Base-by-base conservation (phyloP, 1,140 invertebrate species). In the Euwallacea similis region DNA sequence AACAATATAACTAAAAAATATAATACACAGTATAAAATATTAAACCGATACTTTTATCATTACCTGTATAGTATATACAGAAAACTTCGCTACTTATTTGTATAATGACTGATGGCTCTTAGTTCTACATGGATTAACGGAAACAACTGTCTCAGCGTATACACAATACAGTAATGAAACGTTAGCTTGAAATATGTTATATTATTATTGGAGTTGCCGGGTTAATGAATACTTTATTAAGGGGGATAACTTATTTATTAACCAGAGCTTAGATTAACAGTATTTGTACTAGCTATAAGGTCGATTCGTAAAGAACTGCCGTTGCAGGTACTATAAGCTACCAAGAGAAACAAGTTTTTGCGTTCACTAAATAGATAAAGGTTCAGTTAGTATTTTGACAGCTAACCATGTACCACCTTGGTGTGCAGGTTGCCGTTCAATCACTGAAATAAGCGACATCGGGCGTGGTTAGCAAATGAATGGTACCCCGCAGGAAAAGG, bases 41-140 rank as follows among this genome's bases (percentile, higher is more conserved):
- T 75, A 75, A 72, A 72, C 74, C 61, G 73, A 77, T 75, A 76
- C 73, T 73, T 73, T 77, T 73, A 71, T 68, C 59, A 69, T 78
- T 73, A 73, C 76, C 78, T 79, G 79, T 79, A 80, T 80, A 80
- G 75, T 80, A 80, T 80, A 80, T 80, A 80, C 79, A 79, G 77
- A 80, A 66, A 42, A 54, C 71, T 74, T 75, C 74, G 73, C 69
- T 74, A 78, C 76, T 79, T 72, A 78, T 74, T 78, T 67, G 15
- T 21, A 60, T 69, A 55, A 61, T 72, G 72, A 58, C 21, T 33
- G 21, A 33, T 33, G 21, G 21, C 21, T 33, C 21, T 33, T 33
- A 33, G 21, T 33, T 33, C 21, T 33, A 60, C 44, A 61, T 67
- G 15, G 43, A 65, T 67, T 46, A 78, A 78, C 72, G 77, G 74